phyloP scores from a whole-genome alignment of 2,888 invertebrate species.

The Cepaea hortensis region DNA sequence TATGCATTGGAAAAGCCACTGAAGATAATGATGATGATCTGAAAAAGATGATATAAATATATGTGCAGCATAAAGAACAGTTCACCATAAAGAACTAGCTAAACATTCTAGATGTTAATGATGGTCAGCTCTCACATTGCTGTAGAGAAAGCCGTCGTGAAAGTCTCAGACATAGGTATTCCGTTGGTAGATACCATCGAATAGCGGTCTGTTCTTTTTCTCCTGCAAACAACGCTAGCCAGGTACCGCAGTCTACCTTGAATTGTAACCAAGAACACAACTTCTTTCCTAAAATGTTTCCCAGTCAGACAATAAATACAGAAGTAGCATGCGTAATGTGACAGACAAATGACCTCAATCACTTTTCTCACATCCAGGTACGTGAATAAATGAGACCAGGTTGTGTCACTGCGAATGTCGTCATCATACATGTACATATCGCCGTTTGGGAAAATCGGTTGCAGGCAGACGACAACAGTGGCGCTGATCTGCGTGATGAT shows the following conservation, averaged over 20 bases:
- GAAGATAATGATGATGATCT: too few species aligned
- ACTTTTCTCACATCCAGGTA: conserved; percentile 62
- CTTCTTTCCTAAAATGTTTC: conserved; percentile 62
- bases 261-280: conserved; percentile 50
- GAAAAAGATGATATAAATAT: too few species aligned
- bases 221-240: conserved; percentile 26
- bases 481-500: conserved; percentile 70
- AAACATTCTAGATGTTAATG: too few species aligned
- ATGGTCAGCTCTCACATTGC: conserved; percentile 45
- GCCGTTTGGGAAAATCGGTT: conserved; percentile 58
- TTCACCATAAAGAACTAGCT: too few species aligned
- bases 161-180: conserved; percentile 52
- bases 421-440: conserved; percentile 57
- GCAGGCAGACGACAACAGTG: conserved; percentile 63
- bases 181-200: conserved; percentile 57
- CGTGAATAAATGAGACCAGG: conserved; percentile 62
- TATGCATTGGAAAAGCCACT: too few species aligned
- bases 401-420: conserved; percentile 60
- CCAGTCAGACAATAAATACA: conserved; percentile 69
- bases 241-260: conserved; percentile 50
- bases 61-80: too few species aligned
- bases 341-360: conserved; percentile 69
- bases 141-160: conserved; percentile 52
- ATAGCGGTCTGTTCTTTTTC: conserved; percentile 49
- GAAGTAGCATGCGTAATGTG: conserved; percentile 71